Evolutionary conservation across 2,797 vertebrate genomes (phyloP).

Genomic region (Cossypha caffra): DNA sequence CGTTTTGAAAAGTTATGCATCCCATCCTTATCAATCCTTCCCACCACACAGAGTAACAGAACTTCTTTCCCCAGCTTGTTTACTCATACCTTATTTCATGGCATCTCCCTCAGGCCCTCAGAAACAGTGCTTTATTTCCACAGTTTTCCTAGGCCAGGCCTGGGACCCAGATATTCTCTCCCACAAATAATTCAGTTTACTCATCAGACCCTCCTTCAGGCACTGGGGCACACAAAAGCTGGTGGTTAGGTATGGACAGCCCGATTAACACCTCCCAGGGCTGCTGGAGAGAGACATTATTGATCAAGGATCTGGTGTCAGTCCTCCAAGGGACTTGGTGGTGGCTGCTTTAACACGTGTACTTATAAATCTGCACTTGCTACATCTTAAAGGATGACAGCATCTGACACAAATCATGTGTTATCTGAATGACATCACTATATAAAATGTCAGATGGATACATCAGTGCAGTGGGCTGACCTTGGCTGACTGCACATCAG

Average conservation of each 20-base stretch:
- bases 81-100: background rate
- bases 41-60: background rate
- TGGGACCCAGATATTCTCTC: background rate
- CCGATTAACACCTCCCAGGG: background rate
- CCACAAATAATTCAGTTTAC: background rate
- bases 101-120: background rate
- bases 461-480: background rate
- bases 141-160: background rate
- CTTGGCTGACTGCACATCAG: background rate
- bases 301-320: background rate
- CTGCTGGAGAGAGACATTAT: background rate
- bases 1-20: background rate
- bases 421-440: constrained; percentile 2
- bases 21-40: background rate
- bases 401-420: constrained; percentile 6
- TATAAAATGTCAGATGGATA: background rate
- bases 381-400: background rate
- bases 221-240: background rate
- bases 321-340: background rate
- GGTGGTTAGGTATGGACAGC: background rate
- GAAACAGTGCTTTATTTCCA: background rate
- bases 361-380: background rate
- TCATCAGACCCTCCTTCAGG: background rate
- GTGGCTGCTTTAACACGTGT: background rate
- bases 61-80: background rate